Evolutionary conservation across 2,113 vertebrate genomes (phyloP).

Genomic region (Tragelaphus strepsiceros): DNA sequence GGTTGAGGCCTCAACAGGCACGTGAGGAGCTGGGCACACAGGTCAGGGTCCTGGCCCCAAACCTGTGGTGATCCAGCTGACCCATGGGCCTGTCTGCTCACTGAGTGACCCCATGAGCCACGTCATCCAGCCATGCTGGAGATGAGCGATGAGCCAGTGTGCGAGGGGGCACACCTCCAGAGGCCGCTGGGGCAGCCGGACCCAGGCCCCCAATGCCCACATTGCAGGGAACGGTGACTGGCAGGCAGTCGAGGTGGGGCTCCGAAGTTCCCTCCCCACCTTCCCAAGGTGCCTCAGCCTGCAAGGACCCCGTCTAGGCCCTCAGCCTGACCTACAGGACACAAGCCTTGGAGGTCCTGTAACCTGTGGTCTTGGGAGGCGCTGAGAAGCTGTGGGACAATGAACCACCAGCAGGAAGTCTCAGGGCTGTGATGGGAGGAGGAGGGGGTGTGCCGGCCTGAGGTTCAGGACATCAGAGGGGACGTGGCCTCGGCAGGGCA

Average conservation of each 20-base stretch:
- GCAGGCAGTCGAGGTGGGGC: neutral
- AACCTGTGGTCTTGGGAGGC: neutral
- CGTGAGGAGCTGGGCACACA: neutral
- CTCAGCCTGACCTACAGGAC: neutral
- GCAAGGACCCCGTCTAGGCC: neutral
- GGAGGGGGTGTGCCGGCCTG: neutral
- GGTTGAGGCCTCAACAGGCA: rapidly evolving
- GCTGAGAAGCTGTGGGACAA: neutral
- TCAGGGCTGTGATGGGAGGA: neutral
- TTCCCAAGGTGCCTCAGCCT: neutral
- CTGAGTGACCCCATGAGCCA: neutral
- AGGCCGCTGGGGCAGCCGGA: neutral
- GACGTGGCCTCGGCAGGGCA: rapidly evolving
- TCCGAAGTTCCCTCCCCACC: neutral
- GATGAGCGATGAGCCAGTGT: neutral
- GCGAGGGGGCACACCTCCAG: rapidly evolving
- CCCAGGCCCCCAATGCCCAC: neutral
- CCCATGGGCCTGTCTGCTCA: neutral
- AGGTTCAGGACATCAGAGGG: neutral
- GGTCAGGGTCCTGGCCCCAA: rapidly evolving
- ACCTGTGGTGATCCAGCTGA: too few species aligned
- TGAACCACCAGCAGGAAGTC: neutral
- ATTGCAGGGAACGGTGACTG: rapidly evolving
- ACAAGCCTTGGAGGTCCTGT: neutral
- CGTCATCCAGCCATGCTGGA: rapidly evolving